Evolutionary conservation across 2,888 invertebrate species (phyloP), one percentile per base, ranked within the genome.

Genomic region (Ariolimax columbianus): DNA sequence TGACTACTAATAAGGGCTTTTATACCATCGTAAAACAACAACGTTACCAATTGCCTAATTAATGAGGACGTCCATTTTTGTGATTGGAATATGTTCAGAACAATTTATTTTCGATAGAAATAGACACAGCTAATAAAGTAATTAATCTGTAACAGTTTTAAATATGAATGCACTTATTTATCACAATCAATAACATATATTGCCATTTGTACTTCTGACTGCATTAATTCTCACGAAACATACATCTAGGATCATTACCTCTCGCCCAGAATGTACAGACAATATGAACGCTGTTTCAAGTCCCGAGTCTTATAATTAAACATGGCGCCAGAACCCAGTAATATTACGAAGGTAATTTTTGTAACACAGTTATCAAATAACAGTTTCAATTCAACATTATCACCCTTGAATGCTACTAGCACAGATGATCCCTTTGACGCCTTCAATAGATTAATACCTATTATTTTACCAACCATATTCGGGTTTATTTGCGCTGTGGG

Each of bases 401-500:
- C 43, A 19, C 19, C 70, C 1, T 14, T 47, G n/a, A 80, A 80
- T 47, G 23, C 33, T 14, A 80, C 43, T 17, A 36, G 6, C n/a
- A 3, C 30, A 14, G 63, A 26, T 9, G 55, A 30, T 4, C 0
- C 0, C 1, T 1, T 17, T 36, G 40, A 19, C 0, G 11, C 1
- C 9, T 83, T 83, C 79, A 91, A 92, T 82, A 81, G 87, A 23
- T 87, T 90, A 19, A 88, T 93, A 26, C 79, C 89, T 17, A 89
- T 92, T 17, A 89, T 93, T 6, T 91, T 94, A 7, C 93, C 94
- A 0, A 90, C 97, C 68, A 96, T 97, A 92, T 98, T 98, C 93
- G 97, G 97, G 9, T 95, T 97, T 88, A 97, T 98, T 88, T 97
- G 97, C 81, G 95, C 97, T 59, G 96, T 98, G 63, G 98, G 98